phyloP scores from a whole-genome alignment of 2,113 vertebrate species.

The Zosterops pallidus region DNA sequence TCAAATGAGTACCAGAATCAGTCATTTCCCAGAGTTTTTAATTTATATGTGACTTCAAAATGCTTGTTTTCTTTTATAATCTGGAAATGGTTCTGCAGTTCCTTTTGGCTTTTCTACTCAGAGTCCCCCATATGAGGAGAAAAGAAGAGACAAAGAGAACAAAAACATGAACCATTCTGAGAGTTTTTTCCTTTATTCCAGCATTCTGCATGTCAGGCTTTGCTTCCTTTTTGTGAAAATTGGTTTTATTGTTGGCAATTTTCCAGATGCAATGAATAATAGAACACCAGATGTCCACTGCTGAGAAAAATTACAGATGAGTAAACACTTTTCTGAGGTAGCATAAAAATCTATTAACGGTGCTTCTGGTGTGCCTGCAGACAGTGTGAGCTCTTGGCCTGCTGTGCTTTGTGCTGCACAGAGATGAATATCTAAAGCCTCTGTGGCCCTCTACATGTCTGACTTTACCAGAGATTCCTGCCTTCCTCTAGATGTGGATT shows the following conservation, averaged over 20 bases:
- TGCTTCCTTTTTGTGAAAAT: constrained; percentile 14
- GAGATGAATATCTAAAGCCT: not conserved
- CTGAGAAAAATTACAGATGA: constrained; percentile 35
- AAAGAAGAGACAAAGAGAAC: not conserved
- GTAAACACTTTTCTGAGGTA: constrained; percentile 39
- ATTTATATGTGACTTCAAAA: not conserved
- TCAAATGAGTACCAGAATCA: not conserved
- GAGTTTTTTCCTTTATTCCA: not conserved
- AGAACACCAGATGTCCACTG: constrained; percentile 52
- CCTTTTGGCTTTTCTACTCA: not conserved
- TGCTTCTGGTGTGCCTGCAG: not conserved
- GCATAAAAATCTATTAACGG: not conserved
- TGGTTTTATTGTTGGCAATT: constrained; percentile 31
- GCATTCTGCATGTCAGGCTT: not conserved
- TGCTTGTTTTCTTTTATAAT: not conserved
- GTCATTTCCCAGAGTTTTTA: not conserved
- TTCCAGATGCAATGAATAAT: constrained; percentile 49
- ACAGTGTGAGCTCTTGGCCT: not conserved
- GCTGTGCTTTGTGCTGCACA: not conserved
- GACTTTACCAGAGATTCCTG: not conserved
- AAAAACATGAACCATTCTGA: not conserved
- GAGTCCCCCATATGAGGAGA: not conserved
- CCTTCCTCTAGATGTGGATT: not conserved
- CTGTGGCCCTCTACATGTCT: not conserved
- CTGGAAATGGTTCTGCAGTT: not conserved